Conservation (phyloP, 2,888 invertebrate species). For the Eristalis intricaria region DNA sequence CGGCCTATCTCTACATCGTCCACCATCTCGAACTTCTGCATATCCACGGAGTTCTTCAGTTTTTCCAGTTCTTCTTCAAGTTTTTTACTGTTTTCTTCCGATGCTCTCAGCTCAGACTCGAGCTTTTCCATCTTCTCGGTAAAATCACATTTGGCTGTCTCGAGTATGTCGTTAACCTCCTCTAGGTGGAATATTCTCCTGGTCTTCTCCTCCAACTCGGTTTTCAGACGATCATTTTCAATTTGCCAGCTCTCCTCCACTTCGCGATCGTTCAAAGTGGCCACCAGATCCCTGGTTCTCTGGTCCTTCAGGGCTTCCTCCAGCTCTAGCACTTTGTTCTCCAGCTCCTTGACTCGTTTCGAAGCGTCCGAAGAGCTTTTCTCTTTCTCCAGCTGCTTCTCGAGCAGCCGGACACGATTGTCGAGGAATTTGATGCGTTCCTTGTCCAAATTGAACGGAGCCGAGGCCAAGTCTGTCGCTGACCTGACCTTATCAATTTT, state of each 20-base stretch:
- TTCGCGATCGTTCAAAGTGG: slow-evolving; percentile 84
- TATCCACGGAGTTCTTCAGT: slow-evolving; percentile 77
- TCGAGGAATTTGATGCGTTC: slow-evolving; percentile 79
- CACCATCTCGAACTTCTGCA: slow-evolving; percentile 44
- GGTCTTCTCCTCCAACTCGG: slow-evolving; percentile 83
- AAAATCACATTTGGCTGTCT: slow-evolving; percentile 79
- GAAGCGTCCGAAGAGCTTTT: slow-evolving; percentile 67
- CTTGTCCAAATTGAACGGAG: slow-evolving; percentile 76
- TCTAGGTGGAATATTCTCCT: slow-evolving; percentile 82
- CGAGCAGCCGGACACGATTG: slow-evolving; percentile 78
- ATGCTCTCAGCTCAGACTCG: slow-evolving; percentile 82
- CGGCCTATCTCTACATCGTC: slow-evolving; percentile 40
- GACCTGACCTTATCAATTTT: slow-evolving; percentile 78
- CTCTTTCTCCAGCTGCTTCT: slow-evolving; percentile 79
- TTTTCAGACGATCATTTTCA: slow-evolving; percentile 84
- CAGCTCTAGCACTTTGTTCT: slow-evolving; percentile 86
- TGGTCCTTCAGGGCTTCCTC: slow-evolving; percentile 92
- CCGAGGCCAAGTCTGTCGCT: slow-evolving; percentile 77
- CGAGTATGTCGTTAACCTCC: slow-evolving; percentile 83
- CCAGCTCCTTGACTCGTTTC: slow-evolving; percentile 73
- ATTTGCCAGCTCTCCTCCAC: slow-evolving; percentile 88
- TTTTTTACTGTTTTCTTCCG: slow-evolving; percentile 84
- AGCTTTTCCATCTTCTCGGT: slow-evolving; percentile 79
- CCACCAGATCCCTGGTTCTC: slow-evolving; percentile 80
- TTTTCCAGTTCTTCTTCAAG: slow-evolving; percentile 81